A percentile compares a stretch with the other conserved stretches of the same genome.
Evolutionary conservation across 2,888 invertebrate species (phyloP).

Genomic region (Cybosia mesomella): DNA sequence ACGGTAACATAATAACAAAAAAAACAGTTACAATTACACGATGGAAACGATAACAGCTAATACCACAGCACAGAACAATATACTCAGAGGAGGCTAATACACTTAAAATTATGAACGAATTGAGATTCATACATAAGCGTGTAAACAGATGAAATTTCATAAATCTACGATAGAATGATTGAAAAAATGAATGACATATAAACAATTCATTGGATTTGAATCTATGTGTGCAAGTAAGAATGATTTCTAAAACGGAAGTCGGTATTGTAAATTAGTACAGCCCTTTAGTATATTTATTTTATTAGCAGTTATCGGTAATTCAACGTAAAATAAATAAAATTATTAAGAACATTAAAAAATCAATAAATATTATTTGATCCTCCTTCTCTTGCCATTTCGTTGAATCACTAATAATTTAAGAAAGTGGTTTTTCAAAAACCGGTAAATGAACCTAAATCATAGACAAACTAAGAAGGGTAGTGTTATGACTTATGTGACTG

Average conservation of each 20-base stretch:
- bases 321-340: background rate
- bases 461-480: constrained; percentile 26
- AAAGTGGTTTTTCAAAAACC: background rate
- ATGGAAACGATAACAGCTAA: constrained; percentile 17
- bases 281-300: background rate
- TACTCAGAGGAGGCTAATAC: too few species aligned
- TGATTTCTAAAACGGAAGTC: constrained; percentile 36
- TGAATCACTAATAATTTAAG: too few species aligned
- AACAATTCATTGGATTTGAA: constrained; percentile 29
- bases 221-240: constrained; percentile 33
- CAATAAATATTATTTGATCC: background rate
- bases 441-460: constrained; percentile 14
- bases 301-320: constrained; percentile 28
- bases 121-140: constrained; percentile 9
- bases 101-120: background rate
- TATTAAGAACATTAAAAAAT: background rate
- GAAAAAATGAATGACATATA: constrained; percentile 43
- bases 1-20: constrained; percentile 28
- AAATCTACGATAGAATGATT: constrained; percentile 33
- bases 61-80: too few species aligned
- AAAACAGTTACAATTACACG: background rate
- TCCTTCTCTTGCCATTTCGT: too few species aligned
- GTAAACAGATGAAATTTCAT: constrained; percentile 25
- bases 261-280: constrained; percentile 13
- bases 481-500: constrained; percentile 26